Evolutionary conservation across 2,888 invertebrate genomes (phyloP).

Genomic region (Craniophora ligustri): DNA sequence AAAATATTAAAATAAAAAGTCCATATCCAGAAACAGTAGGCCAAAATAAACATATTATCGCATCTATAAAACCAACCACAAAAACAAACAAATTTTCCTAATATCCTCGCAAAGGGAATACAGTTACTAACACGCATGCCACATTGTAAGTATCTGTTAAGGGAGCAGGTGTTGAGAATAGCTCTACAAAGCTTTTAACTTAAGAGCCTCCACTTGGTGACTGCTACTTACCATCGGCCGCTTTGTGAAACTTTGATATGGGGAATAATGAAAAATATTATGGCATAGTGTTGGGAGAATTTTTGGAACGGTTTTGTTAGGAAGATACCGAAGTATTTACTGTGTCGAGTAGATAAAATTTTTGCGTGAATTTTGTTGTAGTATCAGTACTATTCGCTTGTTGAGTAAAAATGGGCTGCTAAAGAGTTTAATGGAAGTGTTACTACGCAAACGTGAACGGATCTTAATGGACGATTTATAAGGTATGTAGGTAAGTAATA

Average conservation of each 20-base stretch:
- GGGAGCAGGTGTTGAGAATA: constrained; percentile 49
- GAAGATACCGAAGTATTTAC: too few species aligned
- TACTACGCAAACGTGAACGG: too few species aligned
- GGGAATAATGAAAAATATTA: constrained; percentile 47
- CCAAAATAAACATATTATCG: background rate
- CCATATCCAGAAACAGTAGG: background rate
- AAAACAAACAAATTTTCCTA: constrained; percentile 5
- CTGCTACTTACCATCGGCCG: constrained; percentile 44
- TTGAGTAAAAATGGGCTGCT: too few species aligned
- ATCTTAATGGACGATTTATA: too few species aligned
- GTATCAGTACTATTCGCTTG: too few species aligned
- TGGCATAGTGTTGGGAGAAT: constrained; percentile 4
- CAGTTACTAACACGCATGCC: constrained; percentile 35
- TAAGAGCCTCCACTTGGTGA: constrained; percentile 45
- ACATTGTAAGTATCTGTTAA: constrained; percentile 52
- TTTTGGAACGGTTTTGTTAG: constrained; percentile 19
- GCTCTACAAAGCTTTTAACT: constrained; percentile 55
- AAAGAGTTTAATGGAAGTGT: too few species aligned
- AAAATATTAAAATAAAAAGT: too few species aligned
- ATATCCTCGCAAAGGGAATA: constrained; percentile 10
- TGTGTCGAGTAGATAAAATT: too few species aligned
- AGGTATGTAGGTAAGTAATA: too few species aligned
- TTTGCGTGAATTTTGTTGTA: too few species aligned
- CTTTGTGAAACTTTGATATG: constrained; percentile 55
- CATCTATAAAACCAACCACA: background rate